phyloP scores from a whole-genome alignment of 2,797 vertebrate genomes.

The Centroberyx gerrardi region DNA sequence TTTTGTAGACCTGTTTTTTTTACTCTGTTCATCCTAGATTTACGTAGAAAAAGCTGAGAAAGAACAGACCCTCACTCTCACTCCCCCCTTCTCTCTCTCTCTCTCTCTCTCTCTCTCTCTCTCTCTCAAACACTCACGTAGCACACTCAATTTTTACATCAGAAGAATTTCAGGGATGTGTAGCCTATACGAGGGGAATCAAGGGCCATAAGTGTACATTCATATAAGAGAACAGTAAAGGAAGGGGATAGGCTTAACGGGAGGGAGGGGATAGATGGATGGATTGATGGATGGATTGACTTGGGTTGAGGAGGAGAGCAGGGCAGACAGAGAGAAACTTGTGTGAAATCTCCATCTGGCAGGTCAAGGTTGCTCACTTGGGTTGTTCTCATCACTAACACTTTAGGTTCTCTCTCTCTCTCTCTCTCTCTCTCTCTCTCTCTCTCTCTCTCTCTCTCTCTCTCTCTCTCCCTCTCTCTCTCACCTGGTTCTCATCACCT shows the following conservation, averaged over 20 bases:
- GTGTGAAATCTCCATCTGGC: slow-evolving; percentile 58
- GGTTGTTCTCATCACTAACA: slow-evolving; percentile 17
- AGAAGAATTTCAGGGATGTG: slow-evolving; percentile 5
- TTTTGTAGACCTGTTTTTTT: slow-evolving; percentile 18
- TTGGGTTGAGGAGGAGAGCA: slow-evolving; percentile 17
- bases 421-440: slow-evolving; percentile 2
- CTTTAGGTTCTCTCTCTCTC: not conserved
- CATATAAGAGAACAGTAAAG: slow-evolving; percentile 21
- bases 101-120: too few species aligned
- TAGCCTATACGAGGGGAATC: not conserved
- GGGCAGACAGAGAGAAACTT: slow-evolving; percentile 32
- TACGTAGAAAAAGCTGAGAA: slow-evolving; percentile 55
- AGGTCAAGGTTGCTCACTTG: slow-evolving; percentile 48
- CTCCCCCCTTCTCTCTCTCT: not conserved
- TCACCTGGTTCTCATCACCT: slow-evolving; percentile 60
- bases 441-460: not conserved
- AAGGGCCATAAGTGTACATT: slow-evolving; percentile 4
- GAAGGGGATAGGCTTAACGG: slow-evolving; percentile 4
- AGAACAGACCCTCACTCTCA: slow-evolving; percentile 47
- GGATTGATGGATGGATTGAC: slow-evolving; percentile 28
- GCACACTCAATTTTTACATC: not conserved
- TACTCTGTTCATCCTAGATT: slow-evolving; percentile 50
- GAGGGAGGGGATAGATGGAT: slow-evolving; percentile 2
- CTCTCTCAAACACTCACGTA: slow-evolving; percentile 1
- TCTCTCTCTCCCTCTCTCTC: slow-evolving; percentile 2